These are phyloP conservation scores for Leptarthrus brevirostris DNA, from an alignment of 2,888 invertebrate species.

Conservation along the genomic window DNA sequence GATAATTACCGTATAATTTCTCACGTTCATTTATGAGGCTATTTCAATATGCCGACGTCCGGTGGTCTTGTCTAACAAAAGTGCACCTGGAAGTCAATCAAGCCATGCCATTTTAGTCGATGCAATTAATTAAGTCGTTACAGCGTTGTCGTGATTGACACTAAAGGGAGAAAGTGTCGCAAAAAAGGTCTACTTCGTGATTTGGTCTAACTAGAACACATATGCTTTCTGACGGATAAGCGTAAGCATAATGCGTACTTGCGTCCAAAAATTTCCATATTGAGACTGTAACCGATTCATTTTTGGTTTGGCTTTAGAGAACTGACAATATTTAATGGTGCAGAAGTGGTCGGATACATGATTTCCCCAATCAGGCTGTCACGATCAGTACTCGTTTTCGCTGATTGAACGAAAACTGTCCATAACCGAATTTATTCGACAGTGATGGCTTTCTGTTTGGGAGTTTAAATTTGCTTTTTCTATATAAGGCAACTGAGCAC, in stretches of 20 bases:
- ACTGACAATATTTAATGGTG: background rate
- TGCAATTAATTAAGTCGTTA: constrained; percentile 35
- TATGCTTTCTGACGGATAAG: background rate
- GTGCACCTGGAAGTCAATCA: constrained; percentile 20
- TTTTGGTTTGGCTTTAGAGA: background rate
- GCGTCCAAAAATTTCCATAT: background rate
- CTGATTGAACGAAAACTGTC: background rate
- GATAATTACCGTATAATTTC: constrained; percentile 29
- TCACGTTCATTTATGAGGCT: constrained; percentile 22
- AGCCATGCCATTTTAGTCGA: constrained; percentile 2
- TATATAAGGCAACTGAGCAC: background rate
- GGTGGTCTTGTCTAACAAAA: background rate
- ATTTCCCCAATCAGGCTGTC: background rate
- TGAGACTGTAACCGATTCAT: background rate
- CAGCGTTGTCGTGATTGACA: constrained; percentile 27
- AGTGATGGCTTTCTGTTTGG: background rate
- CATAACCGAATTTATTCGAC: background rate
- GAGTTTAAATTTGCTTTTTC: constrained; percentile 4
- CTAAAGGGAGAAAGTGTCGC: constrained; percentile 11
- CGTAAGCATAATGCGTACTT: too few relatives aligned
- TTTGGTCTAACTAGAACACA: constrained; percentile 23
- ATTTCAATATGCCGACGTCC: constrained; percentile 32
- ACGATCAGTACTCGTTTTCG: background rate
- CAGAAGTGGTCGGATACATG: background rate
- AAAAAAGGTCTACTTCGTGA: constrained; percentile 14